Evolutionary conservation across 2,888 invertebrate genomes (phyloP).

Genomic region (Lepidochrysops patricia): DNA sequence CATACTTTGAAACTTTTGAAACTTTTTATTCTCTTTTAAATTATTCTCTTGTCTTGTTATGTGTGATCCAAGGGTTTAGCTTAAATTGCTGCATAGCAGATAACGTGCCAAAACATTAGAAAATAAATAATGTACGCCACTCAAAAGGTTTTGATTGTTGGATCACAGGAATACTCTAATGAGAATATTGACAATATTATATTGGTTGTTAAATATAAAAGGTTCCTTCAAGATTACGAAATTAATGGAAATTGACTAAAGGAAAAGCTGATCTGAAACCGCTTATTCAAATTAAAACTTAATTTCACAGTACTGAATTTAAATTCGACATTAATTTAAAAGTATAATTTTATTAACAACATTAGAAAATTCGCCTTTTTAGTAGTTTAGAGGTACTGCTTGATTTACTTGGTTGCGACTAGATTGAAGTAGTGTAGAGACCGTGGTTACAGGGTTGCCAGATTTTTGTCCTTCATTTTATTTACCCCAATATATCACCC

Average conservation of each 20-base stretch:
- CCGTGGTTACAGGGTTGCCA: conserved; percentile 3
- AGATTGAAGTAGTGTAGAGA: conserved; percentile 17
- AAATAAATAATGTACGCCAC: background rate
- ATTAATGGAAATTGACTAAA: background rate
- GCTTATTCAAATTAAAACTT: background rate
- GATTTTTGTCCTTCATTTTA: background rate
- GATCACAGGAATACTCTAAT: background rate
- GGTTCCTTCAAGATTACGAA: conserved; percentile 25
- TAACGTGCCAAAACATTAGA: background rate
- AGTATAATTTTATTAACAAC: background rate
- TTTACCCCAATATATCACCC: background rate
- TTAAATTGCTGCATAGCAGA: background rate
- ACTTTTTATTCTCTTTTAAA: background rate
- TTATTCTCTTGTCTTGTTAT: background rate
- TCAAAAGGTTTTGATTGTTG: background rate
- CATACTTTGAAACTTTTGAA: background rate
- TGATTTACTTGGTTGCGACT: conserved; percentile 17
- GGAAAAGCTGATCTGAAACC: background rate
- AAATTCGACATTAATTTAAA: background rate
- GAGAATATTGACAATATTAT: background rate
- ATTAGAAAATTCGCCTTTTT: conserved; percentile 7
- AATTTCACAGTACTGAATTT: background rate
- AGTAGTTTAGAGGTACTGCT: conserved; percentile 20
- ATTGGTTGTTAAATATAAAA: background rate
- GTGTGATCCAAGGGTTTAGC: conserved; percentile 4